Conservation (phyloP, 2,113 vertebrate species). For the Irena cyanogastra region DNA sequence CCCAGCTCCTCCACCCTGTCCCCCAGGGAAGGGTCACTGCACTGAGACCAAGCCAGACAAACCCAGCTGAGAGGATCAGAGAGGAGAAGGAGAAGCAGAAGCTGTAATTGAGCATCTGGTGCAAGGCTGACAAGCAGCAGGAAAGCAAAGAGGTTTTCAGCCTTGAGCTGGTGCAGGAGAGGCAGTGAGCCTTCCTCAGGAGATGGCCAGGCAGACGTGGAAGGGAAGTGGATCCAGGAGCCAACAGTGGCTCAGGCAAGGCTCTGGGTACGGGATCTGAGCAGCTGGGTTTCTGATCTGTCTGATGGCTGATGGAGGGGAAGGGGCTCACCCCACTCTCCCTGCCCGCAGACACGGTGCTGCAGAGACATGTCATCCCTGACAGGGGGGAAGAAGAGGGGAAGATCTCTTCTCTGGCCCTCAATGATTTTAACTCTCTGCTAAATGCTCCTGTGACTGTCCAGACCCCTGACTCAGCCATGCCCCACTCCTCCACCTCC, state of each 20-base stretch:
- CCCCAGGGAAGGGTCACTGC: not conserved
- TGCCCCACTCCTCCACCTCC: not conserved
- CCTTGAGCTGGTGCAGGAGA: not conserved
- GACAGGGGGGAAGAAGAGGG: accelerated
- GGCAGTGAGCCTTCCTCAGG: not conserved
- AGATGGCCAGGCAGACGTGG: not conserved
- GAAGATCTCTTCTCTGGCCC: not conserved
- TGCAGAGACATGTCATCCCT: not conserved
- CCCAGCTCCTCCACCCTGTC: accelerated
- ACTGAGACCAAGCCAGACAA: not conserved
- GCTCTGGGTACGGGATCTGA: not conserved
- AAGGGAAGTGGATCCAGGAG: accelerated
- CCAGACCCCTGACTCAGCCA: not conserved
- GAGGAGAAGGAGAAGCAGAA: not conserved
- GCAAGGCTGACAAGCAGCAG: not conserved
- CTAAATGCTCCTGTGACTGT: not conserved
- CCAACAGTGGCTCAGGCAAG: not conserved
- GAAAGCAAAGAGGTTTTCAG: not conserved
- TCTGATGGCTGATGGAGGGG: not conserved
- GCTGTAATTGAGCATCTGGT: not conserved
- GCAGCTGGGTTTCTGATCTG: not conserved
- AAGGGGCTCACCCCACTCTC: accelerated
- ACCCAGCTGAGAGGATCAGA: not conserved
- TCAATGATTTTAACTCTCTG: not conserved
- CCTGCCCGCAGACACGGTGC: not conserved